Percentiles rank a stretch among this genome's conserved stretches.
Evolutionary conservation across 2,888 invertebrate genomes (phyloP).

Genomic region (Apamea epomidion): DNA sequence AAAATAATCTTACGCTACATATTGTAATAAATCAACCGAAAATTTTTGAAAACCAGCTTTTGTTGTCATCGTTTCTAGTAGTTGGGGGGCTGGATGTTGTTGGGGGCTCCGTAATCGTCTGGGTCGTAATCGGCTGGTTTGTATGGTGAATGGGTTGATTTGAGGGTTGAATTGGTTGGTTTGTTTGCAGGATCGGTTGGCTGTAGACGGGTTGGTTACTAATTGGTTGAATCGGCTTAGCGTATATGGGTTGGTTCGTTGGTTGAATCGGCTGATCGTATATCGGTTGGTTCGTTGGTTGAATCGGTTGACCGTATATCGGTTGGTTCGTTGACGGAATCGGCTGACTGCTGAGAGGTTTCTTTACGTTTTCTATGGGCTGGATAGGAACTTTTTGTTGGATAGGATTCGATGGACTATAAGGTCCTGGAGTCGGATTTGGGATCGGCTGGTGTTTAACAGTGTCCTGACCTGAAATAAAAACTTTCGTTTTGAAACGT

Average conservation of each 20-base stretch:
- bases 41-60: neutral
- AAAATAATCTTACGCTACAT: conserved; percentile 10
- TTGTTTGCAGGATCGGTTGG: conserved; percentile 19
- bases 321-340: neutral
- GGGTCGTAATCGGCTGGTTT: conserved; percentile 14
- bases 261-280: neutral
- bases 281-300: neutral
- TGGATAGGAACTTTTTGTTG: neutral
- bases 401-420: neutral
- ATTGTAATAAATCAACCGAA: conserved; percentile 25
- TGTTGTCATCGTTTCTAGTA: neutral
- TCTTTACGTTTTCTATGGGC: neutral
- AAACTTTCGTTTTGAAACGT: neutral
- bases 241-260: neutral
- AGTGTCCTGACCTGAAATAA: conserved; percentile 28
- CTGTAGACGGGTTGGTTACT: conserved; percentile 10
- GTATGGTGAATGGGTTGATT: conserved; percentile 8
- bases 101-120: neutral
- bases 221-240: conserved; percentile 3
- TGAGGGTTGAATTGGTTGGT: conserved; percentile 1
- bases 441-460: neutral
- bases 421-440: neutral
- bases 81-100: neutral
- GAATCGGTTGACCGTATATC: neutral
- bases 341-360: neutral